A percentile compares a stretch with the other conserved stretches of the same genome.
phyloP scores from a whole-genome alignment of 2,113 vertebrate genomes.

The Grus americana region DNA sequence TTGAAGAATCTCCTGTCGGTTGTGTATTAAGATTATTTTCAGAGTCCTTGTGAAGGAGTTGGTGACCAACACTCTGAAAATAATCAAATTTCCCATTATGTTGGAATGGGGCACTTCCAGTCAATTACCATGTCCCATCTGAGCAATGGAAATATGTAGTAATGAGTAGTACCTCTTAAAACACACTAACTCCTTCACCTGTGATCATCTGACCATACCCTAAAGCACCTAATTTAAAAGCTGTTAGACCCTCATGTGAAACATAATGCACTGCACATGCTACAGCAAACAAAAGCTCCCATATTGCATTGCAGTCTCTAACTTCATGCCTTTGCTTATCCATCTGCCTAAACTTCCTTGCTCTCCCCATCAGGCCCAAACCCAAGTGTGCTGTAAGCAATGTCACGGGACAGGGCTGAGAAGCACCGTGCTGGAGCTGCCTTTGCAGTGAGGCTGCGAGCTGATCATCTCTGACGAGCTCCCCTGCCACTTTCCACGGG shows the following conservation, averaged over 20 bases:
- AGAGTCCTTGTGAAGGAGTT: neutral
- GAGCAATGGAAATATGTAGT: neutral
- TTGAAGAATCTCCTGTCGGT: neutral
- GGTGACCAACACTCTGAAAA: neutral
- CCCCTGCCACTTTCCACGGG: neutral
- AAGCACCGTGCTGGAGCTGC: neutral
- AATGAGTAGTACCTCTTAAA: neutral
- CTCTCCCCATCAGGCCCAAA: neutral
- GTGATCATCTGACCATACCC: neutral
- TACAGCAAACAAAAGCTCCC: neutral
- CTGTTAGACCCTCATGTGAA: neutral
- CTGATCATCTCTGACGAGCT: neutral
- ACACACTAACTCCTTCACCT: neutral
- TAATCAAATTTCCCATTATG: neutral
- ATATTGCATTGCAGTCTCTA: neutral
- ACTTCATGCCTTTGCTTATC: neutral
- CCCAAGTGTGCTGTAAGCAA: neutral
- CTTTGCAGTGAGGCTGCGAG: neutral
- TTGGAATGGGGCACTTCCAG: neutral
- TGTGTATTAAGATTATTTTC: neutral
- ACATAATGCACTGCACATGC: neutral
- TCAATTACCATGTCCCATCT: neutral
- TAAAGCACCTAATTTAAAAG: slow-evolving; percentile 17
- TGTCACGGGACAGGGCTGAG: neutral
- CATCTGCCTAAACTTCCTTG: neutral